Evolutionary conservation across 1,140 invertebrate genomes (phyloP).

Genomic region (Drosophila cardini): DNA sequence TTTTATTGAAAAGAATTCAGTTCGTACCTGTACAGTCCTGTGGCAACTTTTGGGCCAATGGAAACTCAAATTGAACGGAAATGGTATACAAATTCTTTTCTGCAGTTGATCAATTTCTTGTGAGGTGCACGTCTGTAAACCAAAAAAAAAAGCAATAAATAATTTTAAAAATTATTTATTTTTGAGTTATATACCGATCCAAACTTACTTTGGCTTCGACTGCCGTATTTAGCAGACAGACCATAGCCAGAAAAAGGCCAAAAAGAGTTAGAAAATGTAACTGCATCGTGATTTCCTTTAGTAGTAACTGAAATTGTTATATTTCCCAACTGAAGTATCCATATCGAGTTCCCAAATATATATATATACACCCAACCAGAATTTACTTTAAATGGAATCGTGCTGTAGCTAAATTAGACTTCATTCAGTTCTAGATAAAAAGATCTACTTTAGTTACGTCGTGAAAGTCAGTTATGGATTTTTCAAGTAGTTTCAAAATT

Average conservation of each 20-base stretch:
- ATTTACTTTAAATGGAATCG: neutral
- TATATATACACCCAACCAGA: conserved; percentile 6
- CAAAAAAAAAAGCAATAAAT: neutral
- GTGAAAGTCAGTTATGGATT: neutral
- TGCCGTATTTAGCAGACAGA: conserved; percentile 1
- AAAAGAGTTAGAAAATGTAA: neutral
- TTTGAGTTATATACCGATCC: neutral
- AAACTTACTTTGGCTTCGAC: neutral
- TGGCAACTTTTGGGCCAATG: too few relatives aligned
- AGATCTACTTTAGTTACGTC: neutral
- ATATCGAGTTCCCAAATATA: neutral
- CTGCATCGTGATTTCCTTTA: conserved; percentile 10
- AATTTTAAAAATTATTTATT: neutral
- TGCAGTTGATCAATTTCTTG: too few relatives aligned
- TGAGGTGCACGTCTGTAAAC: neutral
- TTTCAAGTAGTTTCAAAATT: neutral
- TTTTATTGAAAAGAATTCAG: neutral
- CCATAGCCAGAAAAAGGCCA: conserved; percentile 7
- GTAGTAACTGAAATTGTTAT: neutral
- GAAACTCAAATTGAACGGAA: too few relatives aligned
- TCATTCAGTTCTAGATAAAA: neutral
- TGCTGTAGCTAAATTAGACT: neutral
- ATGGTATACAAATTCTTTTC: too few relatives aligned
- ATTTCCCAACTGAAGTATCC: neutral
- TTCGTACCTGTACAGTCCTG: neutral